Conservation (phyloP, 2,113 vertebrate genomes). For the Excalfactoria chinensis region DNA sequence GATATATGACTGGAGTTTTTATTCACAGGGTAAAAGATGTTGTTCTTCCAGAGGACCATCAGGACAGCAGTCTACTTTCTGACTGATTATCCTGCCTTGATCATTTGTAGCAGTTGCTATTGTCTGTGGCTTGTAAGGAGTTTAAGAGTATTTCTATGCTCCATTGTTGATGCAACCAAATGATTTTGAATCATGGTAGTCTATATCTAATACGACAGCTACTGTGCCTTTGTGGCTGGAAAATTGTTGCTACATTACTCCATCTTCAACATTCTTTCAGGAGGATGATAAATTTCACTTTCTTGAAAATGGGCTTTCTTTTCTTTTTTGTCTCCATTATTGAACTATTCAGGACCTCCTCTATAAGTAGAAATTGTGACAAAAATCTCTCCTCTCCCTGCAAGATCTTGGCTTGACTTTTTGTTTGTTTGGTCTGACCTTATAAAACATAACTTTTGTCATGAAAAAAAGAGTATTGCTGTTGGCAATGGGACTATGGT, state of each 20-base stretch:
- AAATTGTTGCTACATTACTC: neutral
- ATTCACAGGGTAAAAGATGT: neutral
- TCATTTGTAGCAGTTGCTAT: neutral
- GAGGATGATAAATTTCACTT: neutral
- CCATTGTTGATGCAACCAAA: neutral
- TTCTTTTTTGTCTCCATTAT: neutral
- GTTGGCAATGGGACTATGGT: neutral
- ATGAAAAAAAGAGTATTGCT: neutral
- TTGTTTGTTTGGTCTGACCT: neutral
- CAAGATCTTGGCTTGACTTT: neutral
- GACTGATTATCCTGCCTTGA: neutral
- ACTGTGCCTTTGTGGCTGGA: neutral
- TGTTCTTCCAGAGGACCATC: neutral
- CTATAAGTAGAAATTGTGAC: neutral
- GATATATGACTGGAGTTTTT: neutral
- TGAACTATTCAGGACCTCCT: neutral
- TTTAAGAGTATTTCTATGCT: neutral
- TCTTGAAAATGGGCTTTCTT: neutral
- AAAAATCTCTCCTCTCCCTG: neutral
- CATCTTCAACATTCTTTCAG: neutral
- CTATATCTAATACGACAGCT: constrained; percentile 2
- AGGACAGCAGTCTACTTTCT: neutral
- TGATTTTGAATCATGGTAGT: neutral
- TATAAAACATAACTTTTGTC: neutral
- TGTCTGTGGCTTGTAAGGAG: neutral